Evolutionary conservation across 2,113 vertebrate genomes (phyloP).

Genomic region (Beaufortia kweichowensis): DNA sequence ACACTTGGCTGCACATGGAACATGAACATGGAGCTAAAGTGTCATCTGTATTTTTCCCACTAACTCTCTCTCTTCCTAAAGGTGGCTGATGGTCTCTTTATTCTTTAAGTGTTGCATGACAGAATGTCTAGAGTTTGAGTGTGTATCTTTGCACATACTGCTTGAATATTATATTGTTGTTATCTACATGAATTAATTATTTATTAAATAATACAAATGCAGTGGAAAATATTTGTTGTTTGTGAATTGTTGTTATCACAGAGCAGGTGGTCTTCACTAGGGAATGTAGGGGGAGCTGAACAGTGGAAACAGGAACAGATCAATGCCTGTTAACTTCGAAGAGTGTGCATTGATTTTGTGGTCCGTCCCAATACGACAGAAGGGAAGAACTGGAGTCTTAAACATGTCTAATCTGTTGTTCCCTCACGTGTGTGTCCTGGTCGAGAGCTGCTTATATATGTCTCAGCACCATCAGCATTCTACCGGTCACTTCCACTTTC

Average conservation of each 20-base stretch:
- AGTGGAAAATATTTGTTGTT: not conserved
- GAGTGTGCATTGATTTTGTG: slow-evolving; percentile 30
- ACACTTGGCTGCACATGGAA: slow-evolving; percentile 50
- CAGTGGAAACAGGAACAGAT: slow-evolving; percentile 15
- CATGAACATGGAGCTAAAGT: slow-evolving; percentile 46
- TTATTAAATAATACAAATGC: not conserved
- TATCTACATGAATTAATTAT: not conserved
- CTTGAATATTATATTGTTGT: not conserved
- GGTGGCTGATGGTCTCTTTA: slow-evolving; percentile 38
- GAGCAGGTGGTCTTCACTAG: not conserved
- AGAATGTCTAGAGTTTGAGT: slow-evolving; percentile 15
- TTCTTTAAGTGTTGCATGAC: slow-evolving; percentile 1
- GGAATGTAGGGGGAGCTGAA: slow-evolving; percentile 12
- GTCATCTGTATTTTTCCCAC: slow-evolving; percentile 36
- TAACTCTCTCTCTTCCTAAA: slow-evolving; percentile 30
- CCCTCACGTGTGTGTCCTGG: not conserved
- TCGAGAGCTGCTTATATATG: not conserved
- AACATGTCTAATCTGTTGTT: slow-evolving; percentile 23
- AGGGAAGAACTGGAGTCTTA: slow-evolving; percentile 17
- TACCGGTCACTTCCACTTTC: slow-evolving; percentile 27
- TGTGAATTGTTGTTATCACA: not conserved
- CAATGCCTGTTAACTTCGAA: slow-evolving; percentile 22
- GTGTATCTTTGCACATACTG: not conserved
- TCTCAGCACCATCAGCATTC: slow-evolving; percentile 31
- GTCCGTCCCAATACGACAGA: not conserved